Evolutionary conservation across 2,113 vertebrate genomes (phyloP), one percentile per base, ranked within the genome.

Genomic region (Cyrtonyx montezumae): DNA sequence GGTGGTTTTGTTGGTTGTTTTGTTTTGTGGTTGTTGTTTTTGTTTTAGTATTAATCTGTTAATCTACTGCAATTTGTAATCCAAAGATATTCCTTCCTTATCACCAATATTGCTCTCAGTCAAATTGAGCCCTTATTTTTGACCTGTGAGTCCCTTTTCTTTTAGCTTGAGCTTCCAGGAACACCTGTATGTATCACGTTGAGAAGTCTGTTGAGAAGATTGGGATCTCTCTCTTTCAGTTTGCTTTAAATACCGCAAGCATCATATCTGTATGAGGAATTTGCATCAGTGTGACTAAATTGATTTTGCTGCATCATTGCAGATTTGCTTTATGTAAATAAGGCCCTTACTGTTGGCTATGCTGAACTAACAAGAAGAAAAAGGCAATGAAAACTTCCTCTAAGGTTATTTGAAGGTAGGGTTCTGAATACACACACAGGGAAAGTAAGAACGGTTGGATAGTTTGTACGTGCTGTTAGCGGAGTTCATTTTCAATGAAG

Each of bases 281-380:
- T 94, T 94, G 88, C 93, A 93, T 88, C 88, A 93, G 65, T 94
- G 93, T 90, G 93, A 93, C 95, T 94, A 93, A 96, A 95, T 80
- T 83, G 88, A 96, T 96, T 96, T 95, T 95, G 76, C 92, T 78
- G 88, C 90, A 94, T 96, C 90, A 78, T 34, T 93, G 93, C 93
- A 91, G 86, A 88, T 96, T 94, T 94, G 63, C 88, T 84, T 93
- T 88, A 94, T 93, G 88, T 94, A 94, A 96, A 96, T 79, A 94
- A 91, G 79, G 90, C 65, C 76, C 91, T 92, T 83, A 79, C 76
- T 85, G 68, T 85, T 70, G 82, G 71, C 79, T 96, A 23, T 86
- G 90, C 82, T 94, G 92, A 91, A 70, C 82, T 88, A 85, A 88
- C 14, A 70, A 43, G 40, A 79, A 71, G 56, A 75, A 79, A 58